Evolutionary conservation across 2,797 vertebrate species (phyloP).

Genomic region (Pseudomugil tenellus): DNA sequence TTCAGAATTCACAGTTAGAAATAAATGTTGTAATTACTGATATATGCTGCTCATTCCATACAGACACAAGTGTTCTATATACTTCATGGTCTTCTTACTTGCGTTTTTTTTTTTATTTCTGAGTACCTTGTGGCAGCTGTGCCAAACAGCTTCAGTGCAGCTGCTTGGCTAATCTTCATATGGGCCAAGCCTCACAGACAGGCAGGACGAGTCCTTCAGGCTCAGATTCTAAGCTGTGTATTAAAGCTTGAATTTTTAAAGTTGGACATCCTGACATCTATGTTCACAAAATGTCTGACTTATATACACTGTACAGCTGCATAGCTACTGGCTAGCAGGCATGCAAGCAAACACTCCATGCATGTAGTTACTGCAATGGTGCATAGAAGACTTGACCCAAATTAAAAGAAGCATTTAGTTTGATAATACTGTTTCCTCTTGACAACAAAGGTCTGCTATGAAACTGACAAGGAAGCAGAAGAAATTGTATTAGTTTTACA

Average conservation of each 20-base stretch:
- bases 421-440: too few species aligned
- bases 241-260: constrained; percentile 2
- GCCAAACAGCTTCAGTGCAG: constrained; percentile 6
- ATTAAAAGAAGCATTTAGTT: too few species aligned
- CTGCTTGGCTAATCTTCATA: background rate
- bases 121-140: background rate
- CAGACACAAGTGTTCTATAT: background rate
- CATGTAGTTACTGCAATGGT: background rate
- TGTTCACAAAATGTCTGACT: background rate
- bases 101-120: background rate
- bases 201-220: background rate
- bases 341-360: background rate
- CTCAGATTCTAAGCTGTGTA: background rate
- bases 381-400: background rate
- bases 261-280: background rate
- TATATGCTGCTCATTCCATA: background rate
- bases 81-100: background rate
- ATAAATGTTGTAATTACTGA: background rate
- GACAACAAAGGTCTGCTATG: background rate
- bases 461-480: background rate
- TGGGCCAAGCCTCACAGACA: constrained; percentile 3
- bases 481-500: too few species aligned
- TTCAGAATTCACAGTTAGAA: background rate
- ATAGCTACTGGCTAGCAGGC: background rate
- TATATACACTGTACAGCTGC: constrained; percentile 9